A percentile compares a stretch with the other conserved stretches of the same genome.
phyloP scores from a whole-genome alignment of 2,113 vertebrate genomes.

The Tiliqua scincoides region DNA sequence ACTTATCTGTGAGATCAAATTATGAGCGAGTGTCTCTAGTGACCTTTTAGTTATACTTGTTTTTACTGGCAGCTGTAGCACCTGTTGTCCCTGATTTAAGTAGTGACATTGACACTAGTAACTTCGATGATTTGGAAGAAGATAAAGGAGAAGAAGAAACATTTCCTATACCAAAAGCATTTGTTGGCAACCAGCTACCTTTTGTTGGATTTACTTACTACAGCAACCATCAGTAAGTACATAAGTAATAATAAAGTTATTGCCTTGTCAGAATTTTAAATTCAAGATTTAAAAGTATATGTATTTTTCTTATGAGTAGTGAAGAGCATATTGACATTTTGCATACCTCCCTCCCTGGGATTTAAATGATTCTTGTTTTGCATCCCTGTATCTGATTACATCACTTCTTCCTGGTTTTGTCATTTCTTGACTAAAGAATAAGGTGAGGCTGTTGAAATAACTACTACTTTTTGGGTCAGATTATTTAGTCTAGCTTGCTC shows the following conservation, averaged over 20 bases:
- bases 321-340: not conserved
- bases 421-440: not conserved
- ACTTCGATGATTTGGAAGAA: conserved; percentile 98
- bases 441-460: not conserved
- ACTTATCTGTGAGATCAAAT: too few relatives aligned
- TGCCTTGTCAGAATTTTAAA: not conserved
- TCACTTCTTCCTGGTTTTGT: not conserved
- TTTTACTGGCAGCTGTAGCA: conserved; percentile 85
- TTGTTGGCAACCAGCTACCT: conserved; percentile 97
- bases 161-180: conserved; percentile 97
- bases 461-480: not conserved
- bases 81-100: conserved; percentile 97
- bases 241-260: not conserved
- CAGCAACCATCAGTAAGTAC: conserved; percentile 90
- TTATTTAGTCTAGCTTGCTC: not conserved
- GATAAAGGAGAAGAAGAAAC: conserved; percentile 98
- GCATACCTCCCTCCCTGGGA: not conserved
- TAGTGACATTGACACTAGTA: conserved; percentile 98
- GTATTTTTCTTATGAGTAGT: not conserved
- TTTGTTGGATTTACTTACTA: conserved; percentile 99
- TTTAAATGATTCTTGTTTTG: too few relatives aligned
- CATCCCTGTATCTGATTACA: not conserved
- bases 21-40: too few relatives aligned
- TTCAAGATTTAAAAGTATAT: not conserved
- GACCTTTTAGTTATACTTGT: not conserved